These are phyloP conservation scores for Propithecus perrieri DNA, from an alignment of 2,797 vertebrate species.

Conservation along the genomic window DNA sequence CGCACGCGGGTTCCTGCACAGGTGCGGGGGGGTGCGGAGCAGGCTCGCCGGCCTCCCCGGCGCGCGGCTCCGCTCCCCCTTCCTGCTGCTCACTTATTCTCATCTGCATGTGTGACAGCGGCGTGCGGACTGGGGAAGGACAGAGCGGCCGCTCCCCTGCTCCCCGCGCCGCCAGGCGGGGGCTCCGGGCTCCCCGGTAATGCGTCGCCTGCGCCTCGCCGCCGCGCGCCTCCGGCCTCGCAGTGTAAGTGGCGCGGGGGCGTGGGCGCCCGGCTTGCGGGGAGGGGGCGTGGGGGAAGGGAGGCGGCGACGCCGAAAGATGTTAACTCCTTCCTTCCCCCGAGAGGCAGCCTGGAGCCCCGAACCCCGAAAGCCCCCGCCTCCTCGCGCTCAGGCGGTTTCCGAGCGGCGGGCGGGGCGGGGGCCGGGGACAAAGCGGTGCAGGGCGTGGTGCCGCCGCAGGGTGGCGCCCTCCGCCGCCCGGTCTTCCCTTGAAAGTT, in stretches of 20 bases:
- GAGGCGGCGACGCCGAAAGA: neutral
- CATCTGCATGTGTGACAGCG: conserved; percentile 50
- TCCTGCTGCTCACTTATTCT: conserved; percentile 39
- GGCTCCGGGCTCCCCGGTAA: neutral
- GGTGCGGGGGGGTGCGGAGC: neutral
- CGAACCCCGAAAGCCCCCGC: neutral
- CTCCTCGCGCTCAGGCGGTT: neutral
- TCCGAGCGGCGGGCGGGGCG: neutral
- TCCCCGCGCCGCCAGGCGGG: neutral
- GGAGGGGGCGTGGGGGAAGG: neutral
- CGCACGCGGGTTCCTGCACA: neutral
- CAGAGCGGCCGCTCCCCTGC: neutral
- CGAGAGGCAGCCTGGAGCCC: neutral
- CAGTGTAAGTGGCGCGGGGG: neutral
- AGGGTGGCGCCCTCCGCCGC: conserved; percentile 45
- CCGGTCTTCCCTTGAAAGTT: conserved; percentile 59
- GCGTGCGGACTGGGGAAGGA: neutral
- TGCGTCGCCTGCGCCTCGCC: neutral
- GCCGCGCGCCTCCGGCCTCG: neutral
- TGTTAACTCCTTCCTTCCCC: neutral
- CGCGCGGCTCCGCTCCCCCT: neutral
- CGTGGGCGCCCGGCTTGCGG: neutral
- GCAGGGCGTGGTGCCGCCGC: neutral
- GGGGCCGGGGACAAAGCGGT: neutral
- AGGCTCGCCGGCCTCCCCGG: neutral